Evolutionary conservation across 1,140 invertebrate species (phyloP).

Genomic region (Drosophila santomea): DNA sequence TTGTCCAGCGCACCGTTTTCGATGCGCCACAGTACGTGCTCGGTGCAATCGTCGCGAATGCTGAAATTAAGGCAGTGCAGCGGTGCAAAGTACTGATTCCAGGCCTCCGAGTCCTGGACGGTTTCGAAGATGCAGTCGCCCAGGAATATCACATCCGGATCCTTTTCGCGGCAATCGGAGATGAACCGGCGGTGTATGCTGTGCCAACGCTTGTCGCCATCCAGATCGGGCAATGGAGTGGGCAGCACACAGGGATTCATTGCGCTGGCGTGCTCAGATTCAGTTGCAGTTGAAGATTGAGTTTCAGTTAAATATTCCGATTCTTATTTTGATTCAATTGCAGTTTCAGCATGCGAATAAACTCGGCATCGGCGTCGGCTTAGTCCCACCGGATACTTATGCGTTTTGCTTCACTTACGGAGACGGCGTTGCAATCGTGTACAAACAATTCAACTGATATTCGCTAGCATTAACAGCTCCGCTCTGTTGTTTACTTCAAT

Average conservation of each 20-base stretch:
- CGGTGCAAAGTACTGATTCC: conserved; percentile 94
- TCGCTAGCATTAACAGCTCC: not conserved
- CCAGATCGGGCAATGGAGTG: conserved; percentile 86
- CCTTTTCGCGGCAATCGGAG: conserved; percentile 92
- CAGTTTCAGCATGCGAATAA: conserved; percentile 4
- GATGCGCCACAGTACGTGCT: conserved; percentile 95
- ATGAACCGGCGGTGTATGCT: conserved; percentile 91
- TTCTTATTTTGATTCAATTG: not conserved
- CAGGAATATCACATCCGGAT: conserved; percentile 96
- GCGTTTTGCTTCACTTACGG: not conserved
- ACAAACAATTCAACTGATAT: not conserved
- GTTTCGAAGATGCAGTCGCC: conserved; percentile 94
- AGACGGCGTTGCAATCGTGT: not conserved
- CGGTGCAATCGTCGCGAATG: conserved; percentile 93
- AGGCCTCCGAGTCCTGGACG: conserved; percentile 91
- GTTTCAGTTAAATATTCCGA: not conserved
- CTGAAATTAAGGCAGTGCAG: conserved; percentile 96
- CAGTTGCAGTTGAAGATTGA: not conserved
- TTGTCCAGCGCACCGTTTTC: conserved; percentile 94
- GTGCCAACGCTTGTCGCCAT: conserved; percentile 80
- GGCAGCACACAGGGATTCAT: conserved; percentile 88
- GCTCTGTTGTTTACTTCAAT: not conserved
- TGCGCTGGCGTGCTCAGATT: conserved; percentile 2
- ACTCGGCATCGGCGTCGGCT: conserved; percentile 1
- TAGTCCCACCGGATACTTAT: not conserved